Percentiles rank a stretch among this genome's conserved stretches.
These are phyloP conservation scores for Chelonoidis abingdonii DNA, from an alignment of 2,113 vertebrate species.

Conservation along the genomic window DNA sequence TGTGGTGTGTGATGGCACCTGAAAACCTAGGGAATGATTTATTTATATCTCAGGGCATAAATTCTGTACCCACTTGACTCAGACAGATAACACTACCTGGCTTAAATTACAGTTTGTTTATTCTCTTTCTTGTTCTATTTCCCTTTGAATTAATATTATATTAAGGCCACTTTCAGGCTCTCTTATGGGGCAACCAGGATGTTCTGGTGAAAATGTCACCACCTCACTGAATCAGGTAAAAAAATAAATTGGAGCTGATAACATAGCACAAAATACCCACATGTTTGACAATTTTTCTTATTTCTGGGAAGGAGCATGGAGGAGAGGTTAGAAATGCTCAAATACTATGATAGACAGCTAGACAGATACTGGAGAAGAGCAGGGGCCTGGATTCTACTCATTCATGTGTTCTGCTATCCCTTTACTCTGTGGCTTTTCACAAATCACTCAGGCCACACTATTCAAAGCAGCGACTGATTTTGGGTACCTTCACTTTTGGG, in stretches of 20 bases:
- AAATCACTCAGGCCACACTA: background rate
- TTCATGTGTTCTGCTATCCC: background rate
- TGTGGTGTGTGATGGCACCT: rapidly evolving
- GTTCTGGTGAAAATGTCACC: background rate
- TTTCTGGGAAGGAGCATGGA: background rate
- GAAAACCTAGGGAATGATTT: background rate
- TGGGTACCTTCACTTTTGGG: background rate
- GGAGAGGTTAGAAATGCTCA: background rate
- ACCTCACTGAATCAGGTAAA: background rate
- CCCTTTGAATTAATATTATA: background rate
- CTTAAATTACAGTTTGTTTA: background rate
- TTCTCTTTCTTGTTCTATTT: background rate
- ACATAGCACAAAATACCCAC: background rate
- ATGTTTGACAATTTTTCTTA: background rate
- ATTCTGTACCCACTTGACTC: background rate
- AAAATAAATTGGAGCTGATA: background rate
- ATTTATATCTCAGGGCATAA: background rate
- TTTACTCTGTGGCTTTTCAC: background rate
- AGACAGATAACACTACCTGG: background rate
- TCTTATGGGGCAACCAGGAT: background rate
- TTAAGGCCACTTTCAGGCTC: background rate
- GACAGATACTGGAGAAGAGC: background rate
- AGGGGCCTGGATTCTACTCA: background rate
- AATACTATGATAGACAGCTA: background rate
- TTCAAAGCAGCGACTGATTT: background rate